Base-by-base conservation (phyloP, 1,140 invertebrate genomes). In the Conus betulinus region DNA sequence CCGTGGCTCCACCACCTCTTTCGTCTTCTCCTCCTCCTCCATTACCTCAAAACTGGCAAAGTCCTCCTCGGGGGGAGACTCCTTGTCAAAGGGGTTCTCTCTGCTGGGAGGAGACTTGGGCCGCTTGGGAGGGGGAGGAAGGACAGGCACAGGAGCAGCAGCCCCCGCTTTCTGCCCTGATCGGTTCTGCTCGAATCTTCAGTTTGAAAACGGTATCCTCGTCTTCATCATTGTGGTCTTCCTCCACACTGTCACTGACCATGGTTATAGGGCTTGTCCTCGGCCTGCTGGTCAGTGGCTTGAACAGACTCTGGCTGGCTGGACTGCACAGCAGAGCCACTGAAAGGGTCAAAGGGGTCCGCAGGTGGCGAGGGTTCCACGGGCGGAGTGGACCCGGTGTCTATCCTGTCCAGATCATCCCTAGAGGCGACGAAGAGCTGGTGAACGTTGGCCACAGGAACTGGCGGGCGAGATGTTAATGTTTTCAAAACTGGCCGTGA, bases 61-160 rank as follows among this genome's bases (percentile, higher is more conserved):
- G 79, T 94, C 93, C 90, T 94, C 94, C 88, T 93, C 92, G 57
- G 93, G 90, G 82, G 92, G 93, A 51, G 92, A 95, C 96, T 96
- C 96, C 91, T 97, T 97, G 94, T 98, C 97, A 93, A 98, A 98
- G 0, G 98, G 98, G 95, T 97, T 97, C 90, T 96, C 96, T 57
- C 97, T 95, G 4, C 96, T 96, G 0, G 90, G 94, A 39, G 94
- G 93, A 74, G 94, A 94, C 82, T 93, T 94, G 0, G 91, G 90
- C 51, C 91, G 87, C 90, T 92, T 93, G n/a, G 94, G 93, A 79
- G 93, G 93, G 53, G 93, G 93, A n/a, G 93, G 93, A 11, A 93
- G 87, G 20, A 89, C 81, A 57, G 91, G 90, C 60, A 90, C 67
- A n/a, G 89, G 79, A 25, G 87, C 79, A 25, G 87, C 76, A 84